Percentiles rank a stretch among this genome's conserved stretches.
Conservation (phyloP, 2,113 vertebrate genomes). For the Passer montanus region DNA sequence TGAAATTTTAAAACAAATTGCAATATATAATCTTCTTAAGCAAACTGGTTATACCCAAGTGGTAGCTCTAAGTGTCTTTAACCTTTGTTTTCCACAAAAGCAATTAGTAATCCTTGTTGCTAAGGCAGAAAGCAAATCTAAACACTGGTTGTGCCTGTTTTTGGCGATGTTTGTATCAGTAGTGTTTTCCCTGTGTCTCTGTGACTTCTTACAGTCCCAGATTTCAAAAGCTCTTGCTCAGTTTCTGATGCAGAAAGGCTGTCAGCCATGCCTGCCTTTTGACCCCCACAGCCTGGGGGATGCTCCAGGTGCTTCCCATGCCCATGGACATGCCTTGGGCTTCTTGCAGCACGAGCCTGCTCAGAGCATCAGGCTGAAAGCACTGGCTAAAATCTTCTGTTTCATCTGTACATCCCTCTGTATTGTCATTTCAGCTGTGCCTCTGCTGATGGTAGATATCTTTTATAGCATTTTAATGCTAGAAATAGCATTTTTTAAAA, state of each 20-base stretch:
- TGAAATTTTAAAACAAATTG: neutral
- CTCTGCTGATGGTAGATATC: neutral
- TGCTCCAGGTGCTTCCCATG: neutral
- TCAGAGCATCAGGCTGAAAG: neutral
- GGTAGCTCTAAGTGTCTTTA: neutral
- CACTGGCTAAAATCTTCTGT: rapidly evolving
- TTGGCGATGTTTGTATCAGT: neutral
- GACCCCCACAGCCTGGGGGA: neutral
- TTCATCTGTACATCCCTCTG: neutral
- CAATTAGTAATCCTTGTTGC: neutral
- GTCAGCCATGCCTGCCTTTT: neutral
- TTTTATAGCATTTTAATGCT: neutral
- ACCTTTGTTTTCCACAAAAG: neutral
- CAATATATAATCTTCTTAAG: neutral
- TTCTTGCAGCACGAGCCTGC: neutral
- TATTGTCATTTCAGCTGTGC: neutral
- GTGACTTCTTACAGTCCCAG: neutral
- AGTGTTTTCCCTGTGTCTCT: neutral
- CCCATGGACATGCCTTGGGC: neutral
- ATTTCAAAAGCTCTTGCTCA: neutral
- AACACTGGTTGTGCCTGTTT: neutral
- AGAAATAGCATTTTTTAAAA: neutral
- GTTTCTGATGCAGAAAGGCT: neutral
- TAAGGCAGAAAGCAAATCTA: neutral
- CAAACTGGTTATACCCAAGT: neutral